Evolutionary conservation across 2,797 vertebrate genomes (phyloP), one percentile per base, ranked within the genome.

Genomic region (Sarcoramphus papa): DNA sequence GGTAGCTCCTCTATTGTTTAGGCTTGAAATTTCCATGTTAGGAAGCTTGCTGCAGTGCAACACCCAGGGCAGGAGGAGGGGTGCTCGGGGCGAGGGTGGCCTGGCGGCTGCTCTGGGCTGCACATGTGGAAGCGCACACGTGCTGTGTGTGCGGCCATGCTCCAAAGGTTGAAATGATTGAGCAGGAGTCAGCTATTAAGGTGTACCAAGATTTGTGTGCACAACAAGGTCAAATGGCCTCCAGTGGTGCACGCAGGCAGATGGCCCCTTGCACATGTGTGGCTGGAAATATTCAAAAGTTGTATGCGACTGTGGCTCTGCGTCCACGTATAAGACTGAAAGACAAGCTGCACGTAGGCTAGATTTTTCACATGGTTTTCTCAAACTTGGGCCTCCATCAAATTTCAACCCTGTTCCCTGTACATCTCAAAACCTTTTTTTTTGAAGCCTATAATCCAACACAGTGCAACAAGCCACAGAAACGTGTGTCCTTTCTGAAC

Each of bases 11-110:
- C 80, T 40, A 17, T 31, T 77, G 57, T 62, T 68, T 9, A 68
- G 53, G 65, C 20, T 64, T 50, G 37, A 51, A 37, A 88, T 80
- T 21, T 33, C 79, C 68, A 24, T 6, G 25, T 16, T 28, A 56
- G 72, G 89, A 75, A 76, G 35, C 19, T 14, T 33, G 72, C 53
- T 24, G 64, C 6, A 16, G 23, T 10, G 21, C 47, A 43, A 25
- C 6, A 8, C 10, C 8, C 3, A 0, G 27, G 56, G 67, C 53
- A 30, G 40, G 35, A 81, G 59, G 53, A 87, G 35, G 43, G 75
- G 48, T 59, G 60, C 72, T 27, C 0, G 4, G 6, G 47, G 12
- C 0, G 6, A 50, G n/a, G 45, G 64, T 0, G 0, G 59, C 62
- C 9, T 6, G 0, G 15, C 4, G 9, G 41, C 35, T 0, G 4